phyloP scores from a whole-genome alignment of 2,797 vertebrate species.

The Sphenopsis melanotis region DNA sequence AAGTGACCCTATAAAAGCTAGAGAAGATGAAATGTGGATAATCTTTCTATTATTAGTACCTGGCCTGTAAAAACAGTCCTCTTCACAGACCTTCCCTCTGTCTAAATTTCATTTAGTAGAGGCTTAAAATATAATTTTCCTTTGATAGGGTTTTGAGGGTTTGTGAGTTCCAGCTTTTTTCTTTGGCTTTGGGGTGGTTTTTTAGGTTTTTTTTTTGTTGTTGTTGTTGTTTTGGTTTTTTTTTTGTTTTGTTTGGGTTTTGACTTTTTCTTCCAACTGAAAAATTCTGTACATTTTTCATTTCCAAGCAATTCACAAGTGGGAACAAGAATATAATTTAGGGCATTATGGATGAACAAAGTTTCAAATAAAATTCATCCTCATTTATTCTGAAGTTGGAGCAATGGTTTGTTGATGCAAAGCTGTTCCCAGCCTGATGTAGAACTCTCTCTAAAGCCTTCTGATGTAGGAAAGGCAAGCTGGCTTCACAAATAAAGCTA shows the following conservation, averaged over 20 bases:
- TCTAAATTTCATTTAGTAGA: background rate
- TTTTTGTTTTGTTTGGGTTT: background rate
- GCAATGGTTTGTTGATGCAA: background rate
- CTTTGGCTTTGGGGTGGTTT: fast-evolving
- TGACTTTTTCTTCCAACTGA: background rate
- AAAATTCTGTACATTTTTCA: background rate
- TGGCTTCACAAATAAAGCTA: background rate
- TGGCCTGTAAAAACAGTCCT: background rate
- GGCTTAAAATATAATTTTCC: background rate
- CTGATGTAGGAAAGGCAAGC: background rate
- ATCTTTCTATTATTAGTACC: background rate
- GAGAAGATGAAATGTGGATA: background rate
- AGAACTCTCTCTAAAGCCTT: background rate
- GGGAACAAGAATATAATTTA: background rate
- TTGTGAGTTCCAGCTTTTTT: background rate
- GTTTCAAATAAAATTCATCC: background rate
- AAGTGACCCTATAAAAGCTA: background rate
- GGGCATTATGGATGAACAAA: background rate
- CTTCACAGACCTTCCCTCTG: background rate
- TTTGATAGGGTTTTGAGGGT: background rate
- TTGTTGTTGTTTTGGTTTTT: too few relatives aligned
- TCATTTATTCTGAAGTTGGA: background rate
- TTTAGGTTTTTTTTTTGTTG: too few relatives aligned
- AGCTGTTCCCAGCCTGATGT: background rate
- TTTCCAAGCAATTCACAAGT: background rate